Conservation (phyloP, 2,113 vertebrate genomes). For the Ophthalmolycus amberensis region DNA sequence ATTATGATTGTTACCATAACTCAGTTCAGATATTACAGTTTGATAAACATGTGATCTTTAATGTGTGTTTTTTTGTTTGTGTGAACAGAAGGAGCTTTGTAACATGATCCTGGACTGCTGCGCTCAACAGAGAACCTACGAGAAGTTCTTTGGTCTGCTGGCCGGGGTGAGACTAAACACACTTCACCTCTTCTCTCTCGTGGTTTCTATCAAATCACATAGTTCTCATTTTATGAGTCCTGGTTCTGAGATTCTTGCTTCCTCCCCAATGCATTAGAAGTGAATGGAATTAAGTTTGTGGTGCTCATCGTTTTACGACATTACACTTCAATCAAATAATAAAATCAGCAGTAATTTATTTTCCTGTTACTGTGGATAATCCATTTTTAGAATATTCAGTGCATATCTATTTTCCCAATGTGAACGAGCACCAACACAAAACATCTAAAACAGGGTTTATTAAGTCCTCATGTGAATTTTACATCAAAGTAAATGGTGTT, state of each 20-base stretch:
- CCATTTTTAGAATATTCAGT: background rate
- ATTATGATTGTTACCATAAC: background rate
- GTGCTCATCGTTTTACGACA: background rate
- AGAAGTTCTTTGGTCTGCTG: conserved; percentile 98
- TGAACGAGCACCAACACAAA: background rate
- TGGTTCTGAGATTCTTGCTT: background rate
- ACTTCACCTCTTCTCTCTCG: background rate
- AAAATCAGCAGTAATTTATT: background rate
- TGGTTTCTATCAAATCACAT: background rate
- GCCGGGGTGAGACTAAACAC: conserved; percentile 90
- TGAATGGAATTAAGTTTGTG: background rate
- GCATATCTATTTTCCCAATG: background rate
- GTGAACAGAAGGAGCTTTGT: conserved; percentile 94
- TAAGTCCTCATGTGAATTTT: background rate
- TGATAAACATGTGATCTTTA: background rate
- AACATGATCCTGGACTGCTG: conserved; percentile 99
- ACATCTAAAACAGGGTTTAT: background rate
- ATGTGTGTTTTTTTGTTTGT: conserved; percentile 17
- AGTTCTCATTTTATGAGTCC: background rate
- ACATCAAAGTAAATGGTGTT: background rate
- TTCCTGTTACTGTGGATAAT: background rate
- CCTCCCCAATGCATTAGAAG: background rate
- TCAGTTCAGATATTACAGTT: background rate
- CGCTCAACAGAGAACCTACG: conserved; percentile 97
- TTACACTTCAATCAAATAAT: background rate